phyloP scores from a whole-genome alignment of 2,797 vertebrate genomes.

The Chromis chromis region DNA sequence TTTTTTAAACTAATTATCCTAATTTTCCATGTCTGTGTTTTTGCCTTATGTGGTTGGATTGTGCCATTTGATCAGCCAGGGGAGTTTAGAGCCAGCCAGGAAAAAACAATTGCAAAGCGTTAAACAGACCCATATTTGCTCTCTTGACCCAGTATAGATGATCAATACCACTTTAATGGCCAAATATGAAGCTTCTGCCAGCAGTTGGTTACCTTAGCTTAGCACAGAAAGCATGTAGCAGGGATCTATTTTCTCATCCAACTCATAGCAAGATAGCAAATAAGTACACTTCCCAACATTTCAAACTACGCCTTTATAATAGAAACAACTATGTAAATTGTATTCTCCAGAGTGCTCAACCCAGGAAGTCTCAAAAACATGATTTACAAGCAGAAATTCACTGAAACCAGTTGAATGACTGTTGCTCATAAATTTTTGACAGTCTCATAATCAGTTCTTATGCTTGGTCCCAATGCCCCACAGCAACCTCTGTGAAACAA shows the following conservation, averaged over 20 bases:
- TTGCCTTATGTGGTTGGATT: no score
- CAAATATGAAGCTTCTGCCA: background rate
- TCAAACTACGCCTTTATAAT: conserved; percentile 9
- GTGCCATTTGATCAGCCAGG: no score
- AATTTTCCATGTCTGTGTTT: no score
- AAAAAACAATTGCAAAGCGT: no score
- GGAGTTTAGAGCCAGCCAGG: no score
- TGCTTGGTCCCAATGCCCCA: conserved; percentile 31
- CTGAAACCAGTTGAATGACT: conserved; percentile 20
- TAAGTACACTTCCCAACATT: conserved; percentile 1
- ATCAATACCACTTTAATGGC: background rate
- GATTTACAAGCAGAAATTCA: conserved; percentile 41
- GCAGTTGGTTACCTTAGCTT: background rate
- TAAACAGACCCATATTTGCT: background rate
- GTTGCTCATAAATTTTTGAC: conserved; percentile 57
- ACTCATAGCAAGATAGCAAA: conserved; percentile 1
- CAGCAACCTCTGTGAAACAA: conserved; percentile 45
- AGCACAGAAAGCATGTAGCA: background rate
- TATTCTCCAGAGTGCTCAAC: conserved; percentile 12
- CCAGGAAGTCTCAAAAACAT: conserved; percentile 11
- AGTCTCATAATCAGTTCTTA: conserved; percentile 52
- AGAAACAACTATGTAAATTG: conserved; percentile 2
- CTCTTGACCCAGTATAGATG: background rate
- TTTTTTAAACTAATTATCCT: no score
- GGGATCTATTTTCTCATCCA: conserved; percentile 1